Percentiles rank a stretch among this genome's conserved stretches.
phyloP scores from a whole-genome alignment of 2,797 vertebrate species.

The Spinibarbus caldwelli region DNA sequence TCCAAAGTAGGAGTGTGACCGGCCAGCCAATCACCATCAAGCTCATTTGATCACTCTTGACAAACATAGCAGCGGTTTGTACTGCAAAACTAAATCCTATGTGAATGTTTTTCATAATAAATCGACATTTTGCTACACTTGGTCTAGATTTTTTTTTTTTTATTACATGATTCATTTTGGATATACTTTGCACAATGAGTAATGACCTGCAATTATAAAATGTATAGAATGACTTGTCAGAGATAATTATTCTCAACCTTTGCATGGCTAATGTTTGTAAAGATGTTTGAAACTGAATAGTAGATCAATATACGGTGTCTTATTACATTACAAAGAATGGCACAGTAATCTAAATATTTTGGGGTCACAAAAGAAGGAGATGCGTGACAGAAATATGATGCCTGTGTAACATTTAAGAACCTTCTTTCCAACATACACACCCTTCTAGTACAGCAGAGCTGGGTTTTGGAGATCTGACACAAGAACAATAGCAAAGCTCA shows the following conservation, averaged over 20 bases:
- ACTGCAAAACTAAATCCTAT: slow-evolving; percentile 55
- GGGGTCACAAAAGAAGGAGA: slow-evolving; percentile 1
- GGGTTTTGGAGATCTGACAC: slow-evolving; percentile 9
- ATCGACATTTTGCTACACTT: slow-evolving; percentile 43
- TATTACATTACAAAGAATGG: background rate
- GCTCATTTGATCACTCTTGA: slow-evolving; percentile 51
- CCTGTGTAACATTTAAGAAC: slow-evolving; percentile 6
- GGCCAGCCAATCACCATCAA: slow-evolving; percentile 70
- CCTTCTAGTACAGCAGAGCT: background rate
- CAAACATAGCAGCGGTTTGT: slow-evolving; percentile 60
- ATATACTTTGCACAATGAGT: background rate
- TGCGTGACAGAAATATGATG: background rate
- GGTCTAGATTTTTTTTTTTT: slow-evolving; percentile 10
- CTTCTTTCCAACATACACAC: background rate
- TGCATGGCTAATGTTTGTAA: background rate
- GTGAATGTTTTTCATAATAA: slow-evolving; percentile 66
- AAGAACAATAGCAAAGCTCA: slow-evolving; percentile 38
- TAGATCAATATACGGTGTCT: too few relatives aligned
- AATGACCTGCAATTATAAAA: background rate
- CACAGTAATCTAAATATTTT: slow-evolving; percentile 13
- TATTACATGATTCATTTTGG: background rate
- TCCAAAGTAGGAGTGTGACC: slow-evolving; percentile 70
- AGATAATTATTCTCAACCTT: background rate
- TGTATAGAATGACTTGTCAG: background rate
- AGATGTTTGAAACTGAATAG: background rate